Evolutionary conservation across 2,113 vertebrate species (phyloP), one percentile per base, ranked within the genome.

Genomic region (Sander lucioperca): DNA sequence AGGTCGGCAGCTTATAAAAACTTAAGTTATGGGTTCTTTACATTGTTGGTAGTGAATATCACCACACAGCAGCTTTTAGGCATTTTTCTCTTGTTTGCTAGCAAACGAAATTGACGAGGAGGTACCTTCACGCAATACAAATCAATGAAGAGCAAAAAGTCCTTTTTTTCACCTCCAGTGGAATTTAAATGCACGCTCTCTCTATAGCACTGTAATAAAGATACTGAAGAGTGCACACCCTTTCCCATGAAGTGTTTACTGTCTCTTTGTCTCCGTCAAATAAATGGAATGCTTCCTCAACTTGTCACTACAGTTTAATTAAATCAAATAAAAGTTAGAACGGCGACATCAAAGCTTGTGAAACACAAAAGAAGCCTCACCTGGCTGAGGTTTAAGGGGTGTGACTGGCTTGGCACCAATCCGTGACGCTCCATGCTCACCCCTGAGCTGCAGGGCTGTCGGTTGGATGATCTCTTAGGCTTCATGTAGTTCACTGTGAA

Each of bases 311-410:
- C 27, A 23, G 0, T 30, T 36, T 12, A 15, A 33, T 11, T 13
- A 0, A 51, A 59, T 6, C 13, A 18, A 27, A n/a, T 4, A 6
- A 27, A 30, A 4, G 14, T 18, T 6, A 19, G 11, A 21, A 25
- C 2, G 5, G 53, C n/a, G 1, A 43, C 0, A 0, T 25, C 2
- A 4, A 71, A 43, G 0, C 9, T 18, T 9, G 7, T 18, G 7
- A 43, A 57, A 45, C 15, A 39, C 3, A 27, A 43, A 74, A 59
- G n/a, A 21, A 21, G 6, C 11, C 72, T 91, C 65, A 99, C 98
- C 97, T 99, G 98, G 94, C 98, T 99, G 94, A 99, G 98, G 94
- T 99, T 99, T 85, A 99, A 96, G 61, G 98, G 98, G 92, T 99
- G 98, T 16, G 96, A 96, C 93, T 99, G 97, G 94, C 97, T 97